Evolutionary conservation across 2,797 vertebrate genomes (phyloP), one percentile per base, ranked within the genome.

Genomic region (Mergus octosetaceus): DNA sequence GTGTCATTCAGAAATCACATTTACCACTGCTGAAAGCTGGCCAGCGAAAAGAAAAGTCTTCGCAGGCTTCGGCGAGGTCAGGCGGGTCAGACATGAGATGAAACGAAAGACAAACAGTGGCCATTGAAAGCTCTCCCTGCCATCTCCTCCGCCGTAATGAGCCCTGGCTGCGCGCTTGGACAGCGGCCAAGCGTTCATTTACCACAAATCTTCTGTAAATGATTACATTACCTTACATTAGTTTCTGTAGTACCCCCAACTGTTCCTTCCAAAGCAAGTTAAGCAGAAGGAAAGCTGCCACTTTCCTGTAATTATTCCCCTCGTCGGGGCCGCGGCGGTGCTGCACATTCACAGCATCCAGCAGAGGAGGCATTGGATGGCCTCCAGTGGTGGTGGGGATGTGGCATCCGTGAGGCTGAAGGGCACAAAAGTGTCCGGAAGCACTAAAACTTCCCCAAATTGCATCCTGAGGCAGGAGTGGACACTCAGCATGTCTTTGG

Each of bases 151-250:
- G 34, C 84, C 61, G 24, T 96, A 97, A 97, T 96, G 96, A 97
- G 96, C 93, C 92, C 94, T 96, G 94, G 84, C 96, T 96, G 96
- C 3, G 82, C 16, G 70, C 94, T 91, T 97, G 97, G 96, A 60
- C 85, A 24, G n/a, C 51, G 81, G 96, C 96, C 97, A 97, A 87
- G 70, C 89, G 28, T 85, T 92, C 96, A 95, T 96, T 96, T 87
- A 45, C 94, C 94, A 92, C 94, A 94, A 95, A 96, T 95, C 96
- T 96, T 85, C 94, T 97, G 96, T 96, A 97, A 97, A 95, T 96
- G 96, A 96, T 97, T 92, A 95, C 94, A 96, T 96, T 97, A 95
- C 97, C 96, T 94, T 96, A 43, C 95, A 89, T 81, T 85, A 58
- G 93, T 90, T 95, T 94, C 94, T 97, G 9, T 87, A 38, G 88